Evolutionary conservation across 2,888 invertebrate species (phyloP), one percentile per base, ranked within the genome.

Genomic region (Caenorhabditis auriculariae): DNA sequence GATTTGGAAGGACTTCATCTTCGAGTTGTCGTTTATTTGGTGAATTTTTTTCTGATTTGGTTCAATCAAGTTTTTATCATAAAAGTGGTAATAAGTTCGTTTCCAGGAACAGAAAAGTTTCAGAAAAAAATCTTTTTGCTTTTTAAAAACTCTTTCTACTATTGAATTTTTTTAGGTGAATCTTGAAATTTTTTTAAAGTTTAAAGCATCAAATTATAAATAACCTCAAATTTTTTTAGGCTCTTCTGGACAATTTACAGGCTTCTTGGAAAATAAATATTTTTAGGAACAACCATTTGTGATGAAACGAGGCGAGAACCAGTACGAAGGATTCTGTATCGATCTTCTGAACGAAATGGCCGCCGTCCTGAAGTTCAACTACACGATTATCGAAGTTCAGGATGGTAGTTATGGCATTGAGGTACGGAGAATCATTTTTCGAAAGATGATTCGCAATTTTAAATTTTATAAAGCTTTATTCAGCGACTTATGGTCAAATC

Each of bases 291-390:
- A 74, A 43, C 75, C 74, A 27, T 76, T 76, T 42, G 74, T 74
- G 12, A 76, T 72, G 54, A 68, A 65, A 42, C 62, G 50, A 2
- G 61, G 60, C 27, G 61, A 69, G 19, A 17, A 83, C 89, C 75
- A 89, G 88, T 92, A 88, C 78, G 91, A 92, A 84, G 92, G 92
- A 5, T 94, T 90, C 80, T 90, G 90, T 27, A 89, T 94, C 50
- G 93, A 94, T 81, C 84, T 94, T 21, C 89, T 94, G 52, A 86
- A 89, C 32, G 89, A 91, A 81, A 85, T 94, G 42, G 86, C 90
- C 12, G 86, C 87, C 78, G 54, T 88, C 79, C 86, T 91, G 24
- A 88, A 89, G 45, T 93, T 94, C 82, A 90, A 89, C 77, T 94
- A 90, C 79, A 88, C 89, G 0, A 90, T 93, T 68, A 87, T 88